Percentiles rank a stretch among this genome's conserved stretches.
These are phyloP conservation scores for Hemiprocne comata DNA, from an alignment of 2,113 vertebrate species.

Conservation along the genomic window DNA sequence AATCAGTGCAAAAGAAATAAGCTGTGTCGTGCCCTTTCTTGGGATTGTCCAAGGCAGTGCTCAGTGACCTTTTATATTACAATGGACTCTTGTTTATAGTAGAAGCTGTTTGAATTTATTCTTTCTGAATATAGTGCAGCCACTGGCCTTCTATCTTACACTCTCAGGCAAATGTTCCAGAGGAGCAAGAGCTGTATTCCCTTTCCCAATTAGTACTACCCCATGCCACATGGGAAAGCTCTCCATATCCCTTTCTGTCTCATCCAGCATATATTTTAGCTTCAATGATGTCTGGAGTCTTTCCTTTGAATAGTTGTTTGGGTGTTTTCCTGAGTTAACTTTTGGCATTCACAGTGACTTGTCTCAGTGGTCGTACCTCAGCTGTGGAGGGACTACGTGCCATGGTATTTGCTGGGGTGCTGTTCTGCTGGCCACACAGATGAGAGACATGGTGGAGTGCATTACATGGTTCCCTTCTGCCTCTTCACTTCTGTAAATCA, in stretches of 20 bases:
- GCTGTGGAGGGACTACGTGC: background rate
- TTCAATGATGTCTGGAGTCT: background rate
- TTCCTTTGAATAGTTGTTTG: background rate
- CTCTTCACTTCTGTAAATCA: background rate
- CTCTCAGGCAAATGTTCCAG: background rate
- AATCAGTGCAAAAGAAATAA: background rate
- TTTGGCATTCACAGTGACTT: background rate
- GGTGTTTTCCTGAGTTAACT: background rate
- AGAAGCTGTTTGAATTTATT: background rate
- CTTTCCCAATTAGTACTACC: background rate
- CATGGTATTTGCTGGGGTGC: background rate
- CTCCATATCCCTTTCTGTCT: background rate
- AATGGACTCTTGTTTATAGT: background rate
- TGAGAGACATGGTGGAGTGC: background rate
- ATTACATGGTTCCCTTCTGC: background rate
- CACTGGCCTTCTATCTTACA: background rate
- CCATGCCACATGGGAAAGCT: background rate
- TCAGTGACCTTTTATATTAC: background rate
- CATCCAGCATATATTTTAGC: background rate
- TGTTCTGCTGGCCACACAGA: background rate
- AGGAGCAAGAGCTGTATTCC: background rate
- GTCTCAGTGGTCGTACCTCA: background rate
- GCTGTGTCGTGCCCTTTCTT: background rate
- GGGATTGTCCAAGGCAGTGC: background rate
- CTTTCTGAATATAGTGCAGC: background rate